Base-by-base conservation (phyloP, 2,797 vertebrate genomes). In the Manis crassicaudata region DNA sequence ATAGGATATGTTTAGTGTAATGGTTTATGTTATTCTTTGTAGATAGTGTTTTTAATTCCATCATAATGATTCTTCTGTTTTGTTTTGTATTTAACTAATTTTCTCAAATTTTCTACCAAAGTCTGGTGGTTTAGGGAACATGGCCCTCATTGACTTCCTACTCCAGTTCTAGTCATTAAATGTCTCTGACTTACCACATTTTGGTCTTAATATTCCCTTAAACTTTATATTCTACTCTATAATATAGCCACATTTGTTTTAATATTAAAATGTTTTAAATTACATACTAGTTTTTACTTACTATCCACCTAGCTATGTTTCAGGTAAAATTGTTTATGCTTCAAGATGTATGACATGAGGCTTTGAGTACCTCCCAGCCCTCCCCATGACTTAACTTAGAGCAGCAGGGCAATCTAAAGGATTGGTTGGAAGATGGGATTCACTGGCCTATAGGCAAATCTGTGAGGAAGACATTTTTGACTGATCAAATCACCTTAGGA, bases 71-170 rank as follows among this genome's bases (percentile, higher is more conserved):
- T 46, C 43, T 46, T 46, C 43, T 46, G 46, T 46, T 12, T 46
- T 46, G 46, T 46, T 46, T 46, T 46, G 46, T 46, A 73, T 94
- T 88, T 83, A 37, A 75, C 27, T 63, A 10, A 46, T 46, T 46
- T 46, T 95, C 32, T 95, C 46, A 60, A 35, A 54, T 62, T 93
- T 94, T 91, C 56, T 85, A 32, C 40, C 40, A 81, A 67, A 93
- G 23, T 16, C 60, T 87, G 7, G 2, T 32, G 1, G 9, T 86
- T 68, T 92, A 46, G 18, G 83, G 52, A 79, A 40, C 5, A 80
- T 79, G 46, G 13, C 12, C 25, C 18, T 79, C 67, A 5, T 32
- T 82, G 29, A 76, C 32, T 56, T 21, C 73, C 16, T 12, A 23
- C 27, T 85, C 20, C 20, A 88, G 21, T 56, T 86, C 29, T 27